phyloP scores from a whole-genome alignment of 2,797 vertebrate species.

The Tachyglossus aculeatus region DNA sequence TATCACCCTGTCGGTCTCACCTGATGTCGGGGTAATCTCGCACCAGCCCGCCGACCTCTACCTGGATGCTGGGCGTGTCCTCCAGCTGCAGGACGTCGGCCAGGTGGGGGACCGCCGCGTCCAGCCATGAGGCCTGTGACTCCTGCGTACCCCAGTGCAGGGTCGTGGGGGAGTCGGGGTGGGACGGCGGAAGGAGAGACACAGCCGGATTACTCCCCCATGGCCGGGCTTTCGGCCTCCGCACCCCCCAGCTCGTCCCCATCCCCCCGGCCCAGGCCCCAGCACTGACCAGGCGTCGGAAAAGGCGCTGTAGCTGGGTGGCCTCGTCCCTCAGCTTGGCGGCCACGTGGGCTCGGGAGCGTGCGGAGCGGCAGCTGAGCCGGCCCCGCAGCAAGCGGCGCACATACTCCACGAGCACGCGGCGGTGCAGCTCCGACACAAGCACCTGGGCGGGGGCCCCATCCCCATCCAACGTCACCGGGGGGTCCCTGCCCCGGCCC shows the following conservation, averaged over 20 bases:
- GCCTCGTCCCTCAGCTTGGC: constrained; percentile 84
- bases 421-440: constrained; percentile 84
- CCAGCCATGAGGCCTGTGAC: constrained; percentile 83
- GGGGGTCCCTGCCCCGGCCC: neutral
- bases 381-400: constrained; percentile 85
- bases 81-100: constrained; percentile 89
- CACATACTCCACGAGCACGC: constrained; percentile 86
- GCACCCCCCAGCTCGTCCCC: neutral
- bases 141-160: constrained; percentile 71
- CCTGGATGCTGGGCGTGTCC: constrained; percentile 89
- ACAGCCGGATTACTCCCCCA: neutral
- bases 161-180: neutral
- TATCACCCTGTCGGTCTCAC: constrained; percentile 67
- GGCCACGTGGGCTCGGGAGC: constrained; percentile 86
- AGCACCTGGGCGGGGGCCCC: constrained; percentile 69
- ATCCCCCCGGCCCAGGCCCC: no score
- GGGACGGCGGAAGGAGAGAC: neutral
- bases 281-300: constrained; percentile 83
- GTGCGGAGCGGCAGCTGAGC: constrained; percentile 84
- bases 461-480: neutral
- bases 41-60: constrained; percentile 89
- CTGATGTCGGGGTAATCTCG: constrained; percentile 90
- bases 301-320: constrained; percentile 84
- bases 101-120: constrained; percentile 83
- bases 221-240: neutral